These are phyloP conservation scores for Palloptera scutellata DNA, from an alignment of 2,888 invertebrate species.

Conservation along the genomic window DNA sequence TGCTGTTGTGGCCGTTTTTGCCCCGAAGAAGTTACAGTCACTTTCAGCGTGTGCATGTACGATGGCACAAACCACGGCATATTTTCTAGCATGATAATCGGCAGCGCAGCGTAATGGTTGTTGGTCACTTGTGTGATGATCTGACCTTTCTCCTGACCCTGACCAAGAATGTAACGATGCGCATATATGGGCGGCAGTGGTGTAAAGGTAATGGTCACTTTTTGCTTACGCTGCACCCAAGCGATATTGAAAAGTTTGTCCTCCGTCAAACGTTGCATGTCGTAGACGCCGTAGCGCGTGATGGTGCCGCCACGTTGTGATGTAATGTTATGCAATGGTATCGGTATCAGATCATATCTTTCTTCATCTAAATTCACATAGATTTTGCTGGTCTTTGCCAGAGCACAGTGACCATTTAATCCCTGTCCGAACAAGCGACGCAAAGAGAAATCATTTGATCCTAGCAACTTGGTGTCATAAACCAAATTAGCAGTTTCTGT, in stretches of 20 bases:
- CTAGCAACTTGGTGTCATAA: conserved; percentile 74
- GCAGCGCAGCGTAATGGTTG: conserved; percentile 77
- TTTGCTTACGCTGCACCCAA: conserved; percentile 58
- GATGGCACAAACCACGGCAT: conserved; percentile 91
- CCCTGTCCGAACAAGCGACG: conserved; percentile 87
- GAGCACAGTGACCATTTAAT: conserved; percentile 80
- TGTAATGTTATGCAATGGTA: conserved; percentile 68
- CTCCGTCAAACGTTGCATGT: conserved; percentile 63
- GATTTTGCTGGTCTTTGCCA: conserved; percentile 79
- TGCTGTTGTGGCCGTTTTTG: background rate
- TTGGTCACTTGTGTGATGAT: conserved; percentile 87
- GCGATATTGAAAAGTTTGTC: conserved; percentile 75
- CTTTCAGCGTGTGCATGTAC: conserved; percentile 82
- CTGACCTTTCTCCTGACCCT: conserved; percentile 91
- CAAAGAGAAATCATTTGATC: conserved; percentile 82
- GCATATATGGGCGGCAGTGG: conserved; percentile 76
- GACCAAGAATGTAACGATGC: conserved; percentile 84
- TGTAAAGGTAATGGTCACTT: conserved; percentile 65
- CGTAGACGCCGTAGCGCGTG: conserved; percentile 75
- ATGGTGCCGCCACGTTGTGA: conserved; percentile 77
- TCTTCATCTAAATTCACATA: conserved; percentile 77
- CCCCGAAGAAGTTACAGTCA: conserved; percentile 28
- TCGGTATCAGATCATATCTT: conserved; percentile 72
- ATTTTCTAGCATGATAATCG: conserved; percentile 86
- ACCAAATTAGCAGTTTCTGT: conserved; percentile 87